Percentiles rank a stretch among this genome's conserved stretches.
Evolutionary conservation across 1,140 invertebrate genomes (phyloP).

Genomic region (Formica selysi): DNA sequence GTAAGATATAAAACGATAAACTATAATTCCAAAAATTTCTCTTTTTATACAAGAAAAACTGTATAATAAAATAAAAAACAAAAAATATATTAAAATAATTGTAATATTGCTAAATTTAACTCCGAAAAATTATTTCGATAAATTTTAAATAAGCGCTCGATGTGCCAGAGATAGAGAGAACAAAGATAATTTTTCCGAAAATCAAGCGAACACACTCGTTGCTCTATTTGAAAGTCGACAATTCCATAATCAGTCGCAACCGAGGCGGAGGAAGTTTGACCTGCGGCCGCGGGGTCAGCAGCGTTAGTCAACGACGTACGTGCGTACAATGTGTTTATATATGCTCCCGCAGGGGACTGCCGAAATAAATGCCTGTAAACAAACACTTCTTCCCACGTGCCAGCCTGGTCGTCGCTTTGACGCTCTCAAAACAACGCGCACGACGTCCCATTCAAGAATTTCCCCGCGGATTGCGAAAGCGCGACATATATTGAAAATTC

Average conservation of each 20-base stretch:
- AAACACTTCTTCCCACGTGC: conserved; percentile 29
- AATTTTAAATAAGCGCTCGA: too few relatives aligned
- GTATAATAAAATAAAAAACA: too few relatives aligned
- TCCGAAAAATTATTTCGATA: too few relatives aligned
- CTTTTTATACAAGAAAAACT: too few relatives aligned
- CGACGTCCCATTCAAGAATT: conserved; percentile 47
- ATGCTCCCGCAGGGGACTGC: conserved; percentile 18
- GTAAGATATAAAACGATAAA: neutral
- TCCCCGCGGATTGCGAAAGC: neutral
- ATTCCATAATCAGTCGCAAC: conserved; percentile 62
- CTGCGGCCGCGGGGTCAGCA: conserved; percentile 56
- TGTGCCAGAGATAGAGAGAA: neutral
- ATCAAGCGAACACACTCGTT: neutral
- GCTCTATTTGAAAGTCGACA: neutral
- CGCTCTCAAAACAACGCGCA: conserved; percentile 21
- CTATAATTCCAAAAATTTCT: too few relatives aligned
- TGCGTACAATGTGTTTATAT: conserved; percentile 47
- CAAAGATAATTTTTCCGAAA: neutral
- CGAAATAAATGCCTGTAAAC: conserved; percentile 65
- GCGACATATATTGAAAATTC: neutral
- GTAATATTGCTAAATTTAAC: too few relatives aligned
- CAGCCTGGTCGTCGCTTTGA: neutral
- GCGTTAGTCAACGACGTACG: conserved; percentile 33
- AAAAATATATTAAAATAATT: too few relatives aligned
- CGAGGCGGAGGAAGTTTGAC: conserved; percentile 64